These are phyloP conservation scores for Amblyraja radiata DNA, from an alignment of 2,797 vertebrate species.

Conservation along the genomic window DNA sequence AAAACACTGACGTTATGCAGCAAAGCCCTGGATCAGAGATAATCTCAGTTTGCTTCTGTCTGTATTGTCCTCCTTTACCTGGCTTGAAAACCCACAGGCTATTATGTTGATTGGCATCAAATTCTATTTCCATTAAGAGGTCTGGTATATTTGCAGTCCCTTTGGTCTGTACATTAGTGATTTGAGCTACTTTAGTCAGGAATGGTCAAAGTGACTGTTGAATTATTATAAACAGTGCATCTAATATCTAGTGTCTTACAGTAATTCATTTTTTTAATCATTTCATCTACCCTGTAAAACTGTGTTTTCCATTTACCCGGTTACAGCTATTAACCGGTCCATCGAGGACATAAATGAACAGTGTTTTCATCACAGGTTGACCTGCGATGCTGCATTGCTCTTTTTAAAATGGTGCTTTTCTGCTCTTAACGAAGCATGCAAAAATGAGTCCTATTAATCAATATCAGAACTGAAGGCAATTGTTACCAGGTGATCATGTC, in stretches of 20 bases:
- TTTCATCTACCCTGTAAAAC: not conserved
- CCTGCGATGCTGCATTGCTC: not conserved
- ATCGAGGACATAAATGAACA: not conserved
- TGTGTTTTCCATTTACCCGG: not conserved
- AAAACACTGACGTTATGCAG: not conserved
- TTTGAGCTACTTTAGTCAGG: slow-evolving; percentile 8
- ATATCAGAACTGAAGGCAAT: not conserved
- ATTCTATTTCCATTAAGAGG: slow-evolving; percentile 33
- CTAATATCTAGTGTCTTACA: not conserved
- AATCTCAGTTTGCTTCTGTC: not conserved
- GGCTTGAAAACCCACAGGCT: slow-evolving; percentile 21
- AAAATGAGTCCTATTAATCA: not conserved
- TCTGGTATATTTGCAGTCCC: slow-evolving; percentile 17
- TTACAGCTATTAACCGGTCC: not conserved
- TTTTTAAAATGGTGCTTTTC: slow-evolving; percentile 8
- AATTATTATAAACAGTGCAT: not conserved
- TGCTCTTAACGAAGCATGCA: not conserved
- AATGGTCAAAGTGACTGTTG: slow-evolving; percentile 6
- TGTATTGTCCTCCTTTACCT: not conserved
- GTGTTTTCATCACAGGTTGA: not conserved
- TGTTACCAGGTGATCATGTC: not conserved
- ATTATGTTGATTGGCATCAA: slow-evolving; percentile 32
- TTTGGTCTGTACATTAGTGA: slow-evolving; percentile 33
- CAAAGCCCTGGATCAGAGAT: slow-evolving; percentile 1
- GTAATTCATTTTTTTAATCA: slow-evolving; percentile 3